Evolutionary conservation across 2,113 vertebrate genomes (phyloP).

Genomic region (Chaenogobius annularis): DNA sequence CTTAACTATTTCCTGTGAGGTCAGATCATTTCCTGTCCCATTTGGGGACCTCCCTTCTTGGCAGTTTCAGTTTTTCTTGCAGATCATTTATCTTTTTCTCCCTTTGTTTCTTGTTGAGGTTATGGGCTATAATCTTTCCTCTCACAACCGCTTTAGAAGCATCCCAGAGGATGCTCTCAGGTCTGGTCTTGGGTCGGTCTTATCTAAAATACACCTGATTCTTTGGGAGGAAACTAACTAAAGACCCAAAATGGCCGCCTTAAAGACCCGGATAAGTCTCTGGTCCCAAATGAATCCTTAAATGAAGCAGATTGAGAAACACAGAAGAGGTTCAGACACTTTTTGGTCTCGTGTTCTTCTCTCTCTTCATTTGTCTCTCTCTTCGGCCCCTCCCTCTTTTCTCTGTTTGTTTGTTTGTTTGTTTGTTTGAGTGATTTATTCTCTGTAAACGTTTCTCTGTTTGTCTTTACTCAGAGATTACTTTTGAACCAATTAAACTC

Average conservation of each 20-base stretch:
- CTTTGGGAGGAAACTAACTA: constrained; percentile 76
- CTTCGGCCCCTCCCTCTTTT: not conserved
- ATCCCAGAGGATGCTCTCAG: too few relatives aligned
- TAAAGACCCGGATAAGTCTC: constrained; percentile 83
- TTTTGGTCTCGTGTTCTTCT: too few relatives aligned
- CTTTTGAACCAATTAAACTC: constrained; percentile 41
- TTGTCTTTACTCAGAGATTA: constrained; percentile 53
- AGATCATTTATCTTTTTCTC: too few relatives aligned
- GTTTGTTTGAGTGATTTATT: not conserved
- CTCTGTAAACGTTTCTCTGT: not conserved
- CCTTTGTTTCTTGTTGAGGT: too few relatives aligned
- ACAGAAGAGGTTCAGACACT: too few relatives aligned
- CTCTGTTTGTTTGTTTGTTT: not conserved
- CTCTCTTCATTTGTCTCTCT: not conserved
- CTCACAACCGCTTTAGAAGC: too few relatives aligned
- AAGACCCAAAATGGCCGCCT: constrained; percentile 80
- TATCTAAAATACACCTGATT: constrained; percentile 88
- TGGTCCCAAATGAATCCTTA: constrained; percentile 76
- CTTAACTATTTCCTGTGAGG: too few relatives aligned
- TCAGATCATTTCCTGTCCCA: too few relatives aligned
- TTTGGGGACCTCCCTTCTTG: too few relatives aligned
- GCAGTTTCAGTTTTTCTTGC: too few relatives aligned
- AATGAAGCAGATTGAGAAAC: constrained; percentile 71
- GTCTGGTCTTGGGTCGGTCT: constrained; percentile 28
- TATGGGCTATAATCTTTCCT: too few relatives aligned